Conservation (phyloP, 2,797 vertebrate species). For the Carduelis carduelis region DNA sequence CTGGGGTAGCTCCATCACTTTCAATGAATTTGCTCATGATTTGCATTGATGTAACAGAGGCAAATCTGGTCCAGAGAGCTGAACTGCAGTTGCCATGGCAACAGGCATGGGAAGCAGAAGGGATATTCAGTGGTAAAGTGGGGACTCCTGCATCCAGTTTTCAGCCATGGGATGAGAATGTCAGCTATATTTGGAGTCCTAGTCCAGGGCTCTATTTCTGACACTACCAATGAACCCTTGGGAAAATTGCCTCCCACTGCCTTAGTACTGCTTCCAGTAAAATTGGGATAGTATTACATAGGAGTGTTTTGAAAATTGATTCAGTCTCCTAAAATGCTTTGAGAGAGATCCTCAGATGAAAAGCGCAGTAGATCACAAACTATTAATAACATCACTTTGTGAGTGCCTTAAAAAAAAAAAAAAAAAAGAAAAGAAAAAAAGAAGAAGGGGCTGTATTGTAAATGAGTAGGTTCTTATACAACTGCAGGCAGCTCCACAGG, state of each 20-base stretch:
- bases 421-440: too few species aligned
- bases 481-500: background rate
- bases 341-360: constrained; percentile 43
- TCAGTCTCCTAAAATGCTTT: constrained; percentile 52
- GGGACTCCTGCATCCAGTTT: background rate
- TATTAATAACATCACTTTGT: constrained; percentile 40
- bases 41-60: constrained; percentile 22
- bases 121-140: background rate
- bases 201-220: constrained; percentile 21
- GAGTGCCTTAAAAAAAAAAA: background rate
- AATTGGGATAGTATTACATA: constrained; percentile 53
- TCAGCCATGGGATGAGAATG: background rate
- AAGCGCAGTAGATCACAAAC: constrained; percentile 5
- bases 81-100: constrained; percentile 29
- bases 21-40: constrained; percentile 1
- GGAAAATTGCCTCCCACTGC: constrained; percentile 40
- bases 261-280: constrained; percentile 39
- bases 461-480: background rate
- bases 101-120: background rate
- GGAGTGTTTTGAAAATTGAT: constrained; percentile 68
- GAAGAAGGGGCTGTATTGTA: background rate
- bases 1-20: background rate
- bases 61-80: background rate
- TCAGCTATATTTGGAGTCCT: background rate
- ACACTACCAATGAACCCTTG: constrained; percentile 37